Evolutionary conservation across 1,140 invertebrate genomes (phyloP).

Genomic region (Prorops nasuta): DNA sequence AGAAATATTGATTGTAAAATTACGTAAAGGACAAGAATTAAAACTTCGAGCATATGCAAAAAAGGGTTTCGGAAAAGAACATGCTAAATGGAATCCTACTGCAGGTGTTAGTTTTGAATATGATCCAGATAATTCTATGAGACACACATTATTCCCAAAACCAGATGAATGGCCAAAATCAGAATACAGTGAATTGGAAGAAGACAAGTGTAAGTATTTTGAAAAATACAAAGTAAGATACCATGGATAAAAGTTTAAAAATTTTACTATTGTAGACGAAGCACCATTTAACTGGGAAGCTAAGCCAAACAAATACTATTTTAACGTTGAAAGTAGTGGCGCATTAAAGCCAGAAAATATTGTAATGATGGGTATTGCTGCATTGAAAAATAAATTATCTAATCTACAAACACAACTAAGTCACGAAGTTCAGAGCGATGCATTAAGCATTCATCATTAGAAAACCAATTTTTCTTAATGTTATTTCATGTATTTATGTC

Average conservation of each 20-base stretch:
- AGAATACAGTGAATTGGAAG: slow-evolving; percentile 91
- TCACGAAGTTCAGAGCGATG: slow-evolving; percentile 83
- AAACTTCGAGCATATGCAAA: slow-evolving; percentile 96
- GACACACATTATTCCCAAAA: slow-evolving; percentile 95
- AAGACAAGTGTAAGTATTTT: slow-evolving; percentile 83
- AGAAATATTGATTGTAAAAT: slow-evolving; percentile 96
- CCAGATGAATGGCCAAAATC: slow-evolving; percentile 99
- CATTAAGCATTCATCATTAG: slow-evolving; percentile 67
- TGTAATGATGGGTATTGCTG: slow-evolving; percentile 89
- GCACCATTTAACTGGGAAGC: slow-evolving; percentile 90
- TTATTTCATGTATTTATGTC: too few species aligned
- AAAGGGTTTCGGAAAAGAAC: slow-evolving; percentile 97
- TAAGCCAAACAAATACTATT: slow-evolving; percentile 97
- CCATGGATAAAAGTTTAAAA: not conserved
- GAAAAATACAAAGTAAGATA: slow-evolving; percentile 1
- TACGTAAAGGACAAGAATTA: slow-evolving; percentile 96
- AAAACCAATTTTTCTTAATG: too few species aligned
- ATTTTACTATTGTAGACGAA: slow-evolving; percentile 63
- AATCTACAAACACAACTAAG: slow-evolving; percentile 92
- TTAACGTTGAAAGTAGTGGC: slow-evolving; percentile 94
- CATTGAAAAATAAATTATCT: slow-evolving; percentile 93
- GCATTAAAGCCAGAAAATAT: slow-evolving; percentile 96
- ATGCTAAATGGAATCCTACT: slow-evolving; percentile 99
- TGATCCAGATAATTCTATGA: slow-evolving; percentile 97
- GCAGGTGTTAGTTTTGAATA: slow-evolving; percentile 98